phyloP scores from a whole-genome alignment of 1,140 invertebrate genomes.

The Caenorhabditis brenneri region DNA sequence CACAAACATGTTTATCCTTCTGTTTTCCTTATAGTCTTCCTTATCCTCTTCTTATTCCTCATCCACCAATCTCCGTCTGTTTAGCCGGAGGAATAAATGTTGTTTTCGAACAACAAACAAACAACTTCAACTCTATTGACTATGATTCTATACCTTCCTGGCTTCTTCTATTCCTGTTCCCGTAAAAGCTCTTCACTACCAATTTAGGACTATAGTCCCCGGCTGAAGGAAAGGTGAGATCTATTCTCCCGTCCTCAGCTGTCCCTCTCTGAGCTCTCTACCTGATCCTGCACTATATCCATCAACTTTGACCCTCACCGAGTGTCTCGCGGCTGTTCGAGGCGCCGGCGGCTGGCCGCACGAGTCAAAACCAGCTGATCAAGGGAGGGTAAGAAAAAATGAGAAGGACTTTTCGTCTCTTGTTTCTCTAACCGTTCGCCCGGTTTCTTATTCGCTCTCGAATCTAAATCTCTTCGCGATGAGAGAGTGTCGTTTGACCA shows the following conservation, averaged over 20 bases:
- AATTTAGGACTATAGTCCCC: neutral
- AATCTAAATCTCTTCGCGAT: conserved; percentile 25
- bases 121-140: conserved; percentile 27
- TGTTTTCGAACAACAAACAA: conserved; percentile 15
- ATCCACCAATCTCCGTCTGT: neutral
- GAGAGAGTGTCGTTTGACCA: conserved; percentile 31
- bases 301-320: conserved; percentile 36
- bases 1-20: neutral
- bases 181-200: neutral
- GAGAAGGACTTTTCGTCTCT: neutral
- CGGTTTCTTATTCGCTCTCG: neutral
- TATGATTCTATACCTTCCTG: conserved; percentile 3
- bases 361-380: conserved; percentile 40
- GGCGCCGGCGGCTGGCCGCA: conserved; percentile 29
- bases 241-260: neutral
- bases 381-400: neutral
- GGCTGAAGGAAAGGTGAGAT: neutral
- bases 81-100: neutral
- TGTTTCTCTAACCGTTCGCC: conserved; percentile 38
- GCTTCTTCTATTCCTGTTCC: neutral
- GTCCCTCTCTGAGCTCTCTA: neutral
- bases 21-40: neutral
- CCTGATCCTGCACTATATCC: conserved; percentile 21
- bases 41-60: neutral
- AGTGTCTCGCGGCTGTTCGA: conserved; percentile 36